A percentile compares a stretch with the other conserved stretches of the same genome.
phyloP scores from a whole-genome alignment of 2,113 vertebrate genomes.

The Raja brachyura region DNA sequence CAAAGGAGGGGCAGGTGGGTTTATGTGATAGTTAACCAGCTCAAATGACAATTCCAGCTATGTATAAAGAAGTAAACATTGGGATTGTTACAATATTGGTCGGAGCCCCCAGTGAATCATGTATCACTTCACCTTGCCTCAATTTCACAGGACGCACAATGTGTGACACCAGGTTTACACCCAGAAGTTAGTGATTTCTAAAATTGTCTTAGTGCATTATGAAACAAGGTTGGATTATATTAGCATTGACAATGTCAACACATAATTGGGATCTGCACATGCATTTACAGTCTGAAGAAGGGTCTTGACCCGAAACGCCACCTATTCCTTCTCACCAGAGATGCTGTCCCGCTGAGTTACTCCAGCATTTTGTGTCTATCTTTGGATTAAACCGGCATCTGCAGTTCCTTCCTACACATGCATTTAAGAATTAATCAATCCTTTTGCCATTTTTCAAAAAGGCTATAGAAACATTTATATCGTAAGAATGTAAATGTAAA shows the following conservation, averaged over 20 bases:
- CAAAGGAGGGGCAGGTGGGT: not conserved
- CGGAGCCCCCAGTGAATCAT: not conserved
- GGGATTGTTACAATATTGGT: slow-evolving; percentile 19
- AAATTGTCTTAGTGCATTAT: not conserved
- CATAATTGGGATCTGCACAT: not conserved
- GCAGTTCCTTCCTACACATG: too few relatives aligned
- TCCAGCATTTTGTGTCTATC: too few relatives aligned
- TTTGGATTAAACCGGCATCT: too few relatives aligned
- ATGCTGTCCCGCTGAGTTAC: too few relatives aligned
- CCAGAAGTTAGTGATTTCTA: not conserved
- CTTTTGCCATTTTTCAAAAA: too few relatives aligned
- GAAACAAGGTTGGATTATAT: not conserved
- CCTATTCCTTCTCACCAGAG: too few relatives aligned
- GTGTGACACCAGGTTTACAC: too few relatives aligned
- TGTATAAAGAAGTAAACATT: not conserved
- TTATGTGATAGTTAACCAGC: not conserved
- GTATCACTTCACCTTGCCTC: not conserved
- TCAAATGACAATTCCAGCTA: not conserved
- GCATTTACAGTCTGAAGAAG: too few relatives aligned
- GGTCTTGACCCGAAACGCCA: too few relatives aligned
- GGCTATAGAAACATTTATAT: not conserved
- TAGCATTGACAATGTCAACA: not conserved
- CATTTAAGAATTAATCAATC: too few relatives aligned
- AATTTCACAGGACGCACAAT: not conserved
- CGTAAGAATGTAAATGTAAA: not conserved